Evolutionary conservation across 92 coral and sea anemone species (phyloP).

Genomic region (Actinostola sp.): DNA sequence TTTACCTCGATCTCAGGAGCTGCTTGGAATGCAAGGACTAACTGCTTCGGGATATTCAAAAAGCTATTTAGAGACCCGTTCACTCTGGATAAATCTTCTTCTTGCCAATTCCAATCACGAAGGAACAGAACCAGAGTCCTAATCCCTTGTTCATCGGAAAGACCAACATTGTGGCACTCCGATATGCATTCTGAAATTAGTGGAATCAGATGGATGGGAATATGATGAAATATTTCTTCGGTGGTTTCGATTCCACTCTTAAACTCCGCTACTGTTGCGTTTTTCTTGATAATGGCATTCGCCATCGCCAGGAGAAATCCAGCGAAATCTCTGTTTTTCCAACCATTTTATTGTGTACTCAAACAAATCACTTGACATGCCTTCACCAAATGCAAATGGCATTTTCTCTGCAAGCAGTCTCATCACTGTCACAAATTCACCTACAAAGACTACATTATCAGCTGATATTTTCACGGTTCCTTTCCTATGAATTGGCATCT

Average conservation of each 20-base stretch:
- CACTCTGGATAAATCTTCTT: background rate
- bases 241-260: background rate
- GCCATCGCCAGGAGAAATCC: background rate
- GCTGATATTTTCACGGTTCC: background rate
- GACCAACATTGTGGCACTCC: background rate
- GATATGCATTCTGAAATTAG: constrained; percentile 9
- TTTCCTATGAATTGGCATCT: background rate
- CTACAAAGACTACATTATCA: background rate
- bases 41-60: constrained; percentile 12
- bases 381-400: constrained; percentile 4
- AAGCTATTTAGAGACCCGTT: background rate
- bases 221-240: background rate
- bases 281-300: background rate
- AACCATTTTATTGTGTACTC: background rate
- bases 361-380: constrained; percentile 13
- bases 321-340: background rate
- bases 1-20: background rate
- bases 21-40: constrained; percentile 10
- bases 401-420: background rate
- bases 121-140: background rate
- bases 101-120: background rate
- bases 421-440: background rate
- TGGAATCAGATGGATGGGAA: background rate
- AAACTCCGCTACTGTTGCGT: background rate
- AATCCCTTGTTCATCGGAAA: background rate